Conservation (phyloP, 2,888 invertebrate genomes). For the Serripes groenlandicus region DNA sequence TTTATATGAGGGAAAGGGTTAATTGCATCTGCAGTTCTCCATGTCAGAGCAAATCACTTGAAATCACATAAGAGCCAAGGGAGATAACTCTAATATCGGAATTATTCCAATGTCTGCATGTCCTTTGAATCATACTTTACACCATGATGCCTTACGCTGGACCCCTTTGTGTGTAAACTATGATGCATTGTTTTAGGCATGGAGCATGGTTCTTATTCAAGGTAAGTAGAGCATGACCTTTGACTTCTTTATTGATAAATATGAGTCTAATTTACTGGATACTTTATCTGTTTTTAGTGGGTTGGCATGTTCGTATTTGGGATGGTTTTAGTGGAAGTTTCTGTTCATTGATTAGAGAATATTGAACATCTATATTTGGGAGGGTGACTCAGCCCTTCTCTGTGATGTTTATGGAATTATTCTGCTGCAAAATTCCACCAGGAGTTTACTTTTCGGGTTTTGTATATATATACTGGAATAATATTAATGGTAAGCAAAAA, state of each 20-base stretch:
- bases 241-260: no score
- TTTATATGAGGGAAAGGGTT: no score
- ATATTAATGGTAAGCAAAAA: background rate
- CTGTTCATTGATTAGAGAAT: slow-evolving; percentile 27
- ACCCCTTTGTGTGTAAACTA: background rate
- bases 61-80: no score
- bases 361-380: slow-evolving; percentile 25
- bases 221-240: slow-evolving; percentile 6
- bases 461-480: background rate
- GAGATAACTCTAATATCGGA: background rate
- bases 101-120: background rate
- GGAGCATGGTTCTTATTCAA: slow-evolving; percentile 15
- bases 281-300: no score
- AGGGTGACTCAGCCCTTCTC: slow-evolving; percentile 5
- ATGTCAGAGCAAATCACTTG: no score
- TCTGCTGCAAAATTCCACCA: background rate
- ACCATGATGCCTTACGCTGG: background rate
- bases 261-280: no score
- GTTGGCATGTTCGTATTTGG: no score
- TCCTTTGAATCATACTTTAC: background rate
- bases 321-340: slow-evolving; percentile 21
- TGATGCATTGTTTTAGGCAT: slow-evolving; percentile 9
- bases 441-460: background rate
- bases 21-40: no score
- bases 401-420: slow-evolving; percentile 20